phyloP scores from a whole-genome alignment of 2,797 vertebrate genomes.

The Gallinago stenura region DNA sequence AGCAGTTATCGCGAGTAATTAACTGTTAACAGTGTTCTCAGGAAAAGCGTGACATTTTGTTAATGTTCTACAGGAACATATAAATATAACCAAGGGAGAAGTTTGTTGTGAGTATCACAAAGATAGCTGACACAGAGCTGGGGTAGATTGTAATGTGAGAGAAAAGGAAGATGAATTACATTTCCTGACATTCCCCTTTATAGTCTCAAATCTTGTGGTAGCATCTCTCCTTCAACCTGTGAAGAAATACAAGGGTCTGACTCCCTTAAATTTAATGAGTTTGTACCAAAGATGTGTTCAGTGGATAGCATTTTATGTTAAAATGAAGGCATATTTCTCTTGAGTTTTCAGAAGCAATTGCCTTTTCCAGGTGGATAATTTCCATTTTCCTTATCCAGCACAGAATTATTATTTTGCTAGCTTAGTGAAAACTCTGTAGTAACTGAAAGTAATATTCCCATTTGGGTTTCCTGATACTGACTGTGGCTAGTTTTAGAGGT shows the following conservation, averaged over 20 bases:
- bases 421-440: not conserved
- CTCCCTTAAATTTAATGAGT: not conserved
- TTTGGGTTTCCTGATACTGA: not conserved
- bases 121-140: not conserved
- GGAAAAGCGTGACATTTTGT: constrained; percentile 16
- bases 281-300: not conserved
- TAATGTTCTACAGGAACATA: constrained; percentile 25
- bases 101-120: constrained; percentile 12
- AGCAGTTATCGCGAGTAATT: constrained; percentile 42
- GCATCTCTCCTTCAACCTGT: not conserved
- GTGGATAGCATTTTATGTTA: not conserved
- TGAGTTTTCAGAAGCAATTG: not conserved
- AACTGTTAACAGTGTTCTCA: constrained; percentile 10
- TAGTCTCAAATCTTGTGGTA: not conserved
- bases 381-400: not conserved
- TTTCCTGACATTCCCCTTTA: not conserved
- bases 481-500: not conserved
- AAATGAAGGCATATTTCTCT: not conserved
- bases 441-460: not conserved
- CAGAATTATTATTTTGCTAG: not conserved
- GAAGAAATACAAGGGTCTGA: not conserved
- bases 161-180: not conserved
- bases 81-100: constrained; percentile 37
- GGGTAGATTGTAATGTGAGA: not conserved
- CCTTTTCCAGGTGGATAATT: not conserved